phyloP scores from a whole-genome alignment of 2,113 vertebrate species.

The Todiramphus saurophagus region DNA sequence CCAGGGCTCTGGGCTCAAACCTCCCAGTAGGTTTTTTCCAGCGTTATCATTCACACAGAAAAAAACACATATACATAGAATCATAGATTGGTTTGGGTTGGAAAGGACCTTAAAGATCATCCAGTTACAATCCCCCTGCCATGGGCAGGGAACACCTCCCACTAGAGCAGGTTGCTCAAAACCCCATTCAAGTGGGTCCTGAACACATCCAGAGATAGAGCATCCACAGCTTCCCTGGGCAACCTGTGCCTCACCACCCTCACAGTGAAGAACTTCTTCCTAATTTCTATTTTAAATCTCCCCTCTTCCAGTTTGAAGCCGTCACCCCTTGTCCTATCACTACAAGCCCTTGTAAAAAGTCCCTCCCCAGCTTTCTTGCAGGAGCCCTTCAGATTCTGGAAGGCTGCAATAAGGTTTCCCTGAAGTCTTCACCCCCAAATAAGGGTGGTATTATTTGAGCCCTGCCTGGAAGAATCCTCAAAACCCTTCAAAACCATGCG shows the following conservation, averaged over 20 bases:
- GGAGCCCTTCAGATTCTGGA: background rate
- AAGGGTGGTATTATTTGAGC: background rate
- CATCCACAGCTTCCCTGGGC: background rate
- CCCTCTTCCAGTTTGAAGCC: background rate
- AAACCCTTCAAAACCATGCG: background rate
- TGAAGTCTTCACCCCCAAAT: background rate
- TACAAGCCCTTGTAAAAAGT: background rate
- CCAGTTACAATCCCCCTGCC: background rate
- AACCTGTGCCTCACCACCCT: background rate
- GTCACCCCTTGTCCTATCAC: background rate
- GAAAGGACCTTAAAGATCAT: background rate
- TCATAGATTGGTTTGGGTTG: background rate
- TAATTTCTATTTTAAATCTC: background rate
- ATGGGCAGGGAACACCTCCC: background rate
- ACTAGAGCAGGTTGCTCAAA: too few species aligned
- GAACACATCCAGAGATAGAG: background rate
- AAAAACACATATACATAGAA: rapidly evolving
- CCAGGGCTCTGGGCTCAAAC: background rate
- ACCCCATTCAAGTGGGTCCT: too few species aligned
- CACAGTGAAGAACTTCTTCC: background rate
- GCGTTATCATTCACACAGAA: background rate
- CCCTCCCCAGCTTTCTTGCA: background rate
- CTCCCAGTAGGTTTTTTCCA: background rate
- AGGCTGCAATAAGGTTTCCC: background rate
- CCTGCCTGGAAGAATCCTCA: background rate